phyloP scores from a whole-genome alignment of 1,140 invertebrate species.

The Scaptomyza hsui region DNA sequence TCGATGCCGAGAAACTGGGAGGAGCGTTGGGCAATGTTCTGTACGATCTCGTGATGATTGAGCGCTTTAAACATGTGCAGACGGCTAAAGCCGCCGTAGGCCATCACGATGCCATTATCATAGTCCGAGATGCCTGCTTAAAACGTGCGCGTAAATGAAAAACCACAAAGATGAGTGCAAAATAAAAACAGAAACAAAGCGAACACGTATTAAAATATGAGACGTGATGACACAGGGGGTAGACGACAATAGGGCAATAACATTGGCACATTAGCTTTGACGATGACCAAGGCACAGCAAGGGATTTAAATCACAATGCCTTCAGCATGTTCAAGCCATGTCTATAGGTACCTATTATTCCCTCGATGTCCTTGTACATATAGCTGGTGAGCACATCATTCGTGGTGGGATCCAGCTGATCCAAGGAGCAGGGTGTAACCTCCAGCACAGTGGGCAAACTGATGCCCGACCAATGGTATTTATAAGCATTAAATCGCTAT shows the following conservation, averaged over 20 bases:
- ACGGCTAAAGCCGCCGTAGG: slow-evolving; percentile 93
- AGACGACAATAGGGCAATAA: slow-evolving; percentile 1
- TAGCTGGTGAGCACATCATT: slow-evolving; percentile 93
- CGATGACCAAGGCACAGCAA: slow-evolving; percentile 1
- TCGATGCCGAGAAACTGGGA: slow-evolving; percentile 91
- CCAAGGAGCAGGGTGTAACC: slow-evolving; percentile 94
- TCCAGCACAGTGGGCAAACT: slow-evolving; percentile 94
- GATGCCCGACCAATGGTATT: slow-evolving; percentile 97
- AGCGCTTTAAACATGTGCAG: slow-evolving; percentile 94
- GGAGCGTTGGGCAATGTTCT: slow-evolving; percentile 93
- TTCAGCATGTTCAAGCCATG: slow-evolving; percentile 24
- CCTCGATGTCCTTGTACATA: slow-evolving; percentile 96
- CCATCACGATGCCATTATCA: slow-evolving; percentile 93
- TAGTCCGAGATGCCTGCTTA: slow-evolving; percentile 88
- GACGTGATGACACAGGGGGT: slow-evolving; percentile 29
- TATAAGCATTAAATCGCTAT: slow-evolving; percentile 96
- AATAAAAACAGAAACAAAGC: slow-evolving; percentile 45
- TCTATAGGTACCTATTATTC: slow-evolving; percentile 85
- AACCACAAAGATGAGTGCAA: slow-evolving; percentile 71
- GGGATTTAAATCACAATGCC: slow-evolving; percentile 14
- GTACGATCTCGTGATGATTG: slow-evolving; percentile 93
- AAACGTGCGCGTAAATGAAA: slow-evolving; percentile 76
- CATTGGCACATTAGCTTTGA: slow-evolving; percentile 20
- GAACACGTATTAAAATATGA: slow-evolving; percentile 55
- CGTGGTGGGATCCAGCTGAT: slow-evolving; percentile 95